Percentiles rank a stretch among this genome's conserved stretches.
These are phyloP conservation scores for Micronycteris hirsuta DNA, from an alignment of 2,113 vertebrate genomes.

Conservation along the genomic window DNA sequence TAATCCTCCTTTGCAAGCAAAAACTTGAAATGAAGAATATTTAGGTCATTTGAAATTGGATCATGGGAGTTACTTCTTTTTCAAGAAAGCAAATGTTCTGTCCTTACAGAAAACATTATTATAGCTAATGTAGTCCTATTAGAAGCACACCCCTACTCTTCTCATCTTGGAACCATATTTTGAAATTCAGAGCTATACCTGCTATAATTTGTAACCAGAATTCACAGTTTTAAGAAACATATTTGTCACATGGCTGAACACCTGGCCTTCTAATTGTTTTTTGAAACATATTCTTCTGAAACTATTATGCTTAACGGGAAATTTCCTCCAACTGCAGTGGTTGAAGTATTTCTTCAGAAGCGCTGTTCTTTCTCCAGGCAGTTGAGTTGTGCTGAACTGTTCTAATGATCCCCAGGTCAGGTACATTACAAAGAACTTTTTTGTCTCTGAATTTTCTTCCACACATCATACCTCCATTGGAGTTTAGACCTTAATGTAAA, in stretches of 20 bases:
- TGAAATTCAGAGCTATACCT: not conserved
- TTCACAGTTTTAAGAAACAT: not conserved
- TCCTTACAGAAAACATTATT: not conserved
- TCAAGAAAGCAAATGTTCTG: not conserved
- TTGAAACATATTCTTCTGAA: not conserved
- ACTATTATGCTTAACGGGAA: not conserved
- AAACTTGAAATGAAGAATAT: not conserved
- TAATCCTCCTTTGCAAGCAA: not conserved
- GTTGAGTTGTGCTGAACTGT: not conserved
- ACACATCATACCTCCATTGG: slow-evolving; percentile 33
- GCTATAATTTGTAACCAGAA: not conserved
- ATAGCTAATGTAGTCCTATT: not conserved
- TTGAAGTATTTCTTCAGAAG: not conserved
- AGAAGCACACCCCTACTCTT: not conserved
- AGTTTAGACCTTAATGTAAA: slow-evolving; percentile 30
- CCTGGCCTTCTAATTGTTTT: not conserved
- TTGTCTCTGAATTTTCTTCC: slow-evolving; percentile 26
- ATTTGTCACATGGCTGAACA: not conserved
- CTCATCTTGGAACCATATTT: not conserved
- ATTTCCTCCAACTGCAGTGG: not conserved
- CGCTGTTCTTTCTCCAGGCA: not conserved
- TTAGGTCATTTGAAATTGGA: not conserved
- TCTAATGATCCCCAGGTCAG: slow-evolving; percentile 17
- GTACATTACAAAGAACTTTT: slow-evolving; percentile 25
- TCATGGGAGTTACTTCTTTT: not conserved